Evolutionary conservation across 2,797 vertebrate species (phyloP), one percentile per base, ranked within the genome.

Genomic region (Halcyon smyrnensis): DNA sequence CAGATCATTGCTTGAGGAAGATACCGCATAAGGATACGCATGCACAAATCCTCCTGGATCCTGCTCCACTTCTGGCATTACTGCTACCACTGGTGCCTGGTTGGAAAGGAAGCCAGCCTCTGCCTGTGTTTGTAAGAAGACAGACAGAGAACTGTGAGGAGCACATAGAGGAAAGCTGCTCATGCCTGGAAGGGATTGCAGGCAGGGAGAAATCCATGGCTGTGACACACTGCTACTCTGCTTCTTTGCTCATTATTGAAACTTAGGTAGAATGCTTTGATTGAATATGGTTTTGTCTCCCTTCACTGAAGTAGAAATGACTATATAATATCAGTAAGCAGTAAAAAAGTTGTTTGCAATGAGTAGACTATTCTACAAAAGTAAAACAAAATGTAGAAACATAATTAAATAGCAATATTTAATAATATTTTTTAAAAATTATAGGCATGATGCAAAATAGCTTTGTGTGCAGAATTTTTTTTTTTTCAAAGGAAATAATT

Each of bases 21-120:
- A 20, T 28, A 30, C 19, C 7, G 3, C 23, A 3, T 0, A 12
- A 39, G 5, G 8, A 8, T 51, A 36, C 25, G 5, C 11, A 28
- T 8, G 28, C 23, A 45, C 12, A 83, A 18, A 91, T 64, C 12
- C 32, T 69, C 27, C 50, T 30, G 53, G 36, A 9, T 60, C 45
- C n/a, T 43, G 36, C 62, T 34, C 11, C 39, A 8, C 28, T 30
- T 32, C 25, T 54, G 20, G 27, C 46, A 4, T 20, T 77, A 6
- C 30, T 67, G 60, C 53, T 48, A 2, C 14, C 15, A 4, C 25
- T 25, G 19, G 20, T 28, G 70, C 2, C 16, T 43, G 59, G 3
- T 39, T 83, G 73, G 64, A 37, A 46, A 41, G 59, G 30, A 36
- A 32, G 30, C 3, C 71, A 67, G 39, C 15, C 59, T 24, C 9